These are phyloP conservation scores for Corythoichthys intestinalis DNA, from an alignment of 2,113 vertebrate genomes.

Conservation along the genomic window DNA sequence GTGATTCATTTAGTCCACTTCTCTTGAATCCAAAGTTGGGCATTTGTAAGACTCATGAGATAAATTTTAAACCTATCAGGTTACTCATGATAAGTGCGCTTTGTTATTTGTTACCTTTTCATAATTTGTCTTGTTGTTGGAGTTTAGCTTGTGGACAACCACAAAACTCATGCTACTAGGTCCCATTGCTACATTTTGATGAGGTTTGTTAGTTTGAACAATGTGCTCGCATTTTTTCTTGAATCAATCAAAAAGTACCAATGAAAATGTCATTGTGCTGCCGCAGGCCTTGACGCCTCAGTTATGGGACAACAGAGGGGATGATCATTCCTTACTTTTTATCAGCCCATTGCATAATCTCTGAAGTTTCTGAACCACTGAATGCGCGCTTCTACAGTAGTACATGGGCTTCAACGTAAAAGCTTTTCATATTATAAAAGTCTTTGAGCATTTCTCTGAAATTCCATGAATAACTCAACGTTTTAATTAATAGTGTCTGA, in stretches of 20 bases:
- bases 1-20: conserved; percentile 42
- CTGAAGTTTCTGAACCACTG: conserved; percentile 56
- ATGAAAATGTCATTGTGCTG: background rate
- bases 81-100: conserved; percentile 2
- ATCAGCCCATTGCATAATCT: conserved; percentile 50
- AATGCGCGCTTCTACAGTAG: too few relatives aligned
- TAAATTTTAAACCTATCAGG: background rate
- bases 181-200: conserved; percentile 10
- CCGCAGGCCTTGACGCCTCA: conserved; percentile 52
- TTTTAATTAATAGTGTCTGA: conserved; percentile 57
- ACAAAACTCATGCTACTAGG: too few relatives aligned
- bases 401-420: conserved; percentile 27
- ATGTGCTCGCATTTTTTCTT: conserved; percentile 1
- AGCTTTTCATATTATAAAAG: conserved; percentile 26
- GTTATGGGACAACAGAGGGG: conserved; percentile 67
- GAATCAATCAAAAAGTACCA: conserved; percentile 38
- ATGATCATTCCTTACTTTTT: conserved; percentile 49
- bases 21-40: conserved; percentile 28
- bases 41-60: conserved; percentile 9
- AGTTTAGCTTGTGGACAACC: background rate
- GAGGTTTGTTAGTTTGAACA: conserved; percentile 40
- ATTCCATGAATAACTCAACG: conserved; percentile 21
- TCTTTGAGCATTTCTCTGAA: conserved; percentile 13
- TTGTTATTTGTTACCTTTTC: conserved; percentile 8
- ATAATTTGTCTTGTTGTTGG: background rate